phyloP scores from a whole-genome alignment of 2,113 vertebrate species.

The Melospiza georgiana region DNA sequence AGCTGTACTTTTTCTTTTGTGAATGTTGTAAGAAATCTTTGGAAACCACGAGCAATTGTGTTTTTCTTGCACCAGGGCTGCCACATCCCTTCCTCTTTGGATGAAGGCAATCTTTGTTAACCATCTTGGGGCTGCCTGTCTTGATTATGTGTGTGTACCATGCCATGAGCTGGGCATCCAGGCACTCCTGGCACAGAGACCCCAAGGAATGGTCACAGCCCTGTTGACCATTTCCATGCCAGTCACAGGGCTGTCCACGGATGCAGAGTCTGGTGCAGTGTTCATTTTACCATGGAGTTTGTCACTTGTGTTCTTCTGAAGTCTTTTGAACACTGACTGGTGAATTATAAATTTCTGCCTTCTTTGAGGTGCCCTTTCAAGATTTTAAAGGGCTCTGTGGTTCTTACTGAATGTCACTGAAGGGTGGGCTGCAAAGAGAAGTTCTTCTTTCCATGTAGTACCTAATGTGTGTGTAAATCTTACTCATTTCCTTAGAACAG shows the following conservation, averaged over 20 bases:
- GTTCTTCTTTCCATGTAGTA: background rate
- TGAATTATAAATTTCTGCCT: background rate
- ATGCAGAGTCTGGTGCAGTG: background rate
- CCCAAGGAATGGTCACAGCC: background rate
- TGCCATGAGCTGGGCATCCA: background rate
- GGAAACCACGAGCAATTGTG: background rate
- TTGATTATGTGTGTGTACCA: fast-evolving
- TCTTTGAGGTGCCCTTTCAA: background rate
- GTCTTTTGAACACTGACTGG: background rate
- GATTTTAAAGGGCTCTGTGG: background rate
- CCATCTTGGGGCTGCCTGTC: background rate
- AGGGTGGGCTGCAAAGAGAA: background rate
- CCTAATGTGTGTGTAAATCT: background rate
- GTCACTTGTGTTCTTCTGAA: background rate
- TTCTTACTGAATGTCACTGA: background rate
- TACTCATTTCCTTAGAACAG: background rate
- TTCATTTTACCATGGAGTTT: background rate
- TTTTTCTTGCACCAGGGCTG: background rate
- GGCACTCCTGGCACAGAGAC: background rate
- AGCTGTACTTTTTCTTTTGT: background rate
- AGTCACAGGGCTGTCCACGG: fast-evolving
- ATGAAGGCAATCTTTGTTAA: background rate
- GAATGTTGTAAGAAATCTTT: background rate
- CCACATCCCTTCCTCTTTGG: background rate
- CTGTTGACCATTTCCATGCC: background rate